Conservation (phyloP, 2,113 vertebrate genomes). For the Rhea americana region DNA sequence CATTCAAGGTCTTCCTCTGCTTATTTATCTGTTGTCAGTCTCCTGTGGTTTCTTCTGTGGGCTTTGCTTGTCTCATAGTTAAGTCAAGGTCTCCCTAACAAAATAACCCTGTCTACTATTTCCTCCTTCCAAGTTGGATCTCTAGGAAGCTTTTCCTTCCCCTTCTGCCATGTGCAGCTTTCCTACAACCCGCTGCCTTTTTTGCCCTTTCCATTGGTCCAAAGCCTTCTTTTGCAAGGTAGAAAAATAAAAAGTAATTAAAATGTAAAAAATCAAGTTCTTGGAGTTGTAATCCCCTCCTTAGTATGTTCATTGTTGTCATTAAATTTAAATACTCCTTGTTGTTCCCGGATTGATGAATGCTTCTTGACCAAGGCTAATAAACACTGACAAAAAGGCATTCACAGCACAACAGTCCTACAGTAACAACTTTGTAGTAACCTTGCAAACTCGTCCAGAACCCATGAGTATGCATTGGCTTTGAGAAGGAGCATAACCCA, state of each 20-base stretch:
- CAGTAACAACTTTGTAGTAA: not conserved
- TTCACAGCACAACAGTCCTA: not conserved
- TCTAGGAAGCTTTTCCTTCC: not conserved
- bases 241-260: too few relatives aligned
- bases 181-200: not conserved
- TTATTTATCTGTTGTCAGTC: not conserved
- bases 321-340: not conserved
- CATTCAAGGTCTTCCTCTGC: not conserved
- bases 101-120: not conserved
- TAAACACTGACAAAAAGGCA: not conserved
- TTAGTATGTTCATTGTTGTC: not conserved
- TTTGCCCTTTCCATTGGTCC: not conserved
- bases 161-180: not conserved
- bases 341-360: not conserved
- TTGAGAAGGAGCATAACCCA: not conserved
- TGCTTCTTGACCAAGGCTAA: not conserved
- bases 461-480: not conserved
- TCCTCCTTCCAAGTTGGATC: accelerated
- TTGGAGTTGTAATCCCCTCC: conserved; percentile 4
- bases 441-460: not conserved
- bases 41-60: not conserved
- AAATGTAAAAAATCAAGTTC: not conserved
- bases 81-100: not conserved
- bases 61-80: not conserved
- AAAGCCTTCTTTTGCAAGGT: not conserved